Base-by-base conservation (phyloP, 2,113 vertebrate species). In the Psephotus haematonotus region DNA sequence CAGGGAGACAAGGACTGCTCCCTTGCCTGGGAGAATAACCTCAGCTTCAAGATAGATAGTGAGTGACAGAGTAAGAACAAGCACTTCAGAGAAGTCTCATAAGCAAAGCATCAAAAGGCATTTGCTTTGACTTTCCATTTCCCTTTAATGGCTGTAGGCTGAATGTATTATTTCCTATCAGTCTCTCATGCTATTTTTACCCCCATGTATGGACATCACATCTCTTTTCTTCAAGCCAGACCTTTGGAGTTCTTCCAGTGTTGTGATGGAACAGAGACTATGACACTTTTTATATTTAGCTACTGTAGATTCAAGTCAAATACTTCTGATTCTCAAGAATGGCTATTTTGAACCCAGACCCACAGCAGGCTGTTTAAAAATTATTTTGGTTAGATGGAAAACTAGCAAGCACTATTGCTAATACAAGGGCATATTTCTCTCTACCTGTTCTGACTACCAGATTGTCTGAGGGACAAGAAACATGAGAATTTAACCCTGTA, bases 141-240 rank as follows among this genome's bases (percentile, higher is more conserved):
- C 74, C 92, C 95, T 96, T 95, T 95, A 89, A 94, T 92, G 93
- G 93, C 53, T 91, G 65, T 67, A 85, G 72, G 53, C 67, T 95
- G 81, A 57, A 85, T 44, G 23, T 52, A 50, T 87, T 80, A 64
- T 71, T 94, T 74, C 88, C 41, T n/a, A 75, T 96, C 86, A 78
- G 44, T 35, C 77, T 52, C 71, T 89, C 31, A 7, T 33, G 53
- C 49, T 93, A 43, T 89, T 95, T 96, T 96, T 94, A 92, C 55
- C 92, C 81, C 92, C 92, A 87, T 93, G 86, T 94, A 96, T 85
- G 86, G 96, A 25, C 92, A 95, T 92, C 35, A 39, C 23, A 53
- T 76, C 67, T 88, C 77, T 88, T 27, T 39, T 82, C 65, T 83
- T 91, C 77, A 79, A 49, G 31, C 18, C 67, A 91, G 46, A n/a